Conservation (phyloP, 2,797 vertebrate genomes). For the Gorsachius magnificus region DNA sequence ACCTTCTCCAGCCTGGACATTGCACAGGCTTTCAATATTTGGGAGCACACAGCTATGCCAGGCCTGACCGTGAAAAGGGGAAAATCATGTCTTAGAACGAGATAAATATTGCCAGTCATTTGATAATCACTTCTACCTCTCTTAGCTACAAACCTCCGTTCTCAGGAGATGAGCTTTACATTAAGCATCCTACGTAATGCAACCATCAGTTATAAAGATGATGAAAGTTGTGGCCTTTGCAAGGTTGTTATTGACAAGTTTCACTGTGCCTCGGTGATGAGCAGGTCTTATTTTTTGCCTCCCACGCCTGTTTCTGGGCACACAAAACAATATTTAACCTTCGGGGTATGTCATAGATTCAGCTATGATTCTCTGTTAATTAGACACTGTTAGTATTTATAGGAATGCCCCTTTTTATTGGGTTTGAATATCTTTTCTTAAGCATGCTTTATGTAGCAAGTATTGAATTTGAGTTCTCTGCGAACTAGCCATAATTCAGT, state of each 20-base stretch:
- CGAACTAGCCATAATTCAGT: neutral
- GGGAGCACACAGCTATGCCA: neutral
- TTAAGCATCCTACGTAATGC: neutral
- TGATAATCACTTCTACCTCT: neutral
- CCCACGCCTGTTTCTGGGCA: neutral
- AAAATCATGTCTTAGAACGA: neutral
- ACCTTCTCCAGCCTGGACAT: neutral
- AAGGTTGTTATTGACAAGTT: neutral
- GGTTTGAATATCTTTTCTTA: neutral
- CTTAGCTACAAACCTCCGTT: neutral
- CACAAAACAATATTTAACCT: conserved; percentile 18
- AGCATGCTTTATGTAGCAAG: neutral
- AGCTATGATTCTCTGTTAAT: neutral
- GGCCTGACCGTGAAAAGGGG: neutral
- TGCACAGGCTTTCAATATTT: neutral
- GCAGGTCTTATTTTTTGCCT: neutral
- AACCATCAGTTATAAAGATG: neutral
- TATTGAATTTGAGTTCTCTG: neutral
- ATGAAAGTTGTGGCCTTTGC: neutral
- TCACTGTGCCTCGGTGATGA: neutral
- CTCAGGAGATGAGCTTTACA: neutral
- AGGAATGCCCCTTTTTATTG: neutral
- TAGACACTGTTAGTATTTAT: neutral
- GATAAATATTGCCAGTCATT: neutral
- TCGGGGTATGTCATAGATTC: neutral